Conservation (phyloP, 1,140 invertebrate species). For the Bactericera cockerelli region DNA sequence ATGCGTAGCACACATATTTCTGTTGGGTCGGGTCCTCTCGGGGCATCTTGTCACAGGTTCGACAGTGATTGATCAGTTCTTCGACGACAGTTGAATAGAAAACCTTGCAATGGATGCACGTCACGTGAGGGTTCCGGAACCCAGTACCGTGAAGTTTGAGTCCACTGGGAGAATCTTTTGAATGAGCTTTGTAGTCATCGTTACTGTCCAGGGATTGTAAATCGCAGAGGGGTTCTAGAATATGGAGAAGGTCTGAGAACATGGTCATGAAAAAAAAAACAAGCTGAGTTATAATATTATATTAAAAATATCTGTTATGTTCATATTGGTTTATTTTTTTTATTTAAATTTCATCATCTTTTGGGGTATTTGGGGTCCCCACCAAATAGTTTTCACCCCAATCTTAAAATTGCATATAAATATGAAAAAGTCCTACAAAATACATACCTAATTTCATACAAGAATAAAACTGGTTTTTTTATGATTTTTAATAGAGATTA, state of each 20-base stretch:
- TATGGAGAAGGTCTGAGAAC: not conserved
- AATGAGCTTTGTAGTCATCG: not conserved
- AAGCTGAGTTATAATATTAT: too few relatives aligned
- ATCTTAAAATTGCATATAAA: too few relatives aligned
- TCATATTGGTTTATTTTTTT: not conserved
- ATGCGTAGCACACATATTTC: not conserved
- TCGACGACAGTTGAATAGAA: slow-evolving; percentile 4
- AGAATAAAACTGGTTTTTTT: too few relatives aligned
- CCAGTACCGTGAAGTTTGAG: not conserved
- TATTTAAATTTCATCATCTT: too few relatives aligned
- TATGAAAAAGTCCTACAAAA: too few relatives aligned
- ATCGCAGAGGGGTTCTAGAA: slow-evolving; percentile 1
- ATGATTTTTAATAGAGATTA: too few relatives aligned
- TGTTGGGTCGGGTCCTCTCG: not conserved
- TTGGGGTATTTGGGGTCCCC: too few relatives aligned
- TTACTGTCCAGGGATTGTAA: not conserved
- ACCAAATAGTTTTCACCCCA: too few relatives aligned
- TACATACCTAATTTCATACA: too few relatives aligned
- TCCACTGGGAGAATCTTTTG: not conserved
- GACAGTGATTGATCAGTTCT: not conserved
- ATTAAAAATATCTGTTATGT: too few relatives aligned
- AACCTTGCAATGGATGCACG: not conserved
- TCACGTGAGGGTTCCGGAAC: not conserved
- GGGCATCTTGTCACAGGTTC: not conserved
- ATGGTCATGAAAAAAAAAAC: too few relatives aligned